These are phyloP conservation scores for Harpalus rufipes DNA, from an alignment of 2,888 invertebrate species.

Conservation along the genomic window DNA sequence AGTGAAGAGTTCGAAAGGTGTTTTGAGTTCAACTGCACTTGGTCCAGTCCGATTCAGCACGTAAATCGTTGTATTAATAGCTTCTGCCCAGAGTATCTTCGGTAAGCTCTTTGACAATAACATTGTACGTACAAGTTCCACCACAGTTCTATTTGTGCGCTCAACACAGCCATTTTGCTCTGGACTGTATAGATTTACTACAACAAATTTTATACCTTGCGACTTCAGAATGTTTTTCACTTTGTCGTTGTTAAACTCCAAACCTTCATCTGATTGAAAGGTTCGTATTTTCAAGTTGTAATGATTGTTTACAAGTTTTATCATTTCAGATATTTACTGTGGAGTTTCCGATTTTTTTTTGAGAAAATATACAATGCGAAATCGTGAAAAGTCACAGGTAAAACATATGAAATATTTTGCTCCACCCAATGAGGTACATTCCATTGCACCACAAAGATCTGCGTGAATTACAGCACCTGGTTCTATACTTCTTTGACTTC, in stretches of 20 bases:
- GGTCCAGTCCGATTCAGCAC: constrained; percentile 68
- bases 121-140: constrained; percentile 55
- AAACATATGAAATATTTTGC: constrained; percentile 70
- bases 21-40: constrained; percentile 59
- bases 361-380: constrained; percentile 50
- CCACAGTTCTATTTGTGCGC: too few relatives aligned
- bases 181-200: constrained; percentile 2
- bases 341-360: neutral
- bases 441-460: constrained; percentile 10
- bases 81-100: constrained; percentile 69
- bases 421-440: constrained; percentile 68
- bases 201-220: neutral
- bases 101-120: constrained; percentile 67
- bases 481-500: constrained; percentile 65
- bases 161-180: constrained; percentile 21
- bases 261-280: constrained; percentile 60
- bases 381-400: constrained; percentile 71
- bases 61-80: constrained; percentile 68
- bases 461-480: constrained; percentile 51
- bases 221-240: constrained; percentile 29
- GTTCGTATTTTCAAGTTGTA: too few relatives aligned
- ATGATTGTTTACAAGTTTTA: too few relatives aligned
- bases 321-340: too few relatives aligned
- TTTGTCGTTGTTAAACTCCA: constrained; percentile 64
- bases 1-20: constrained; percentile 68